Evolutionary conservation across 1,140 invertebrate genomes (phyloP).

Genomic region (Gerris buenoi): DNA sequence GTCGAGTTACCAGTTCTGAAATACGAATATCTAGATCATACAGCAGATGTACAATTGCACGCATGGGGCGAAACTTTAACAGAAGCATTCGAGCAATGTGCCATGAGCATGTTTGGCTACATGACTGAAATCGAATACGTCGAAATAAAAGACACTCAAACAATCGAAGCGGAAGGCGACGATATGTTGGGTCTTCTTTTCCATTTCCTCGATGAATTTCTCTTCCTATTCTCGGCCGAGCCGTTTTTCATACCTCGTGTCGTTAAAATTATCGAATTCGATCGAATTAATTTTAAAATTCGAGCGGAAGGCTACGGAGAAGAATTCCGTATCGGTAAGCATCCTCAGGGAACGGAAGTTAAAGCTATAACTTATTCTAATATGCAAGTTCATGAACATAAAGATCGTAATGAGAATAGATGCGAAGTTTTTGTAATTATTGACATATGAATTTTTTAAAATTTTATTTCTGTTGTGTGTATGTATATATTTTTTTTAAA

Average conservation of each 20-base stretch:
- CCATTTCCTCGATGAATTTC: constrained; percentile 86
- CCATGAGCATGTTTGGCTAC: constrained; percentile 89
- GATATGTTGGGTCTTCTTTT: constrained; percentile 75
- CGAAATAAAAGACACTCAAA: constrained; percentile 56
- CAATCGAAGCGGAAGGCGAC: constrained; percentile 62
- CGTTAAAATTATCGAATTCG: constrained; percentile 51
- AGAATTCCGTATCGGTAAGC: constrained; percentile 79
- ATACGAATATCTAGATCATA: too few relatives aligned
- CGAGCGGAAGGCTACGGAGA: constrained; percentile 82
- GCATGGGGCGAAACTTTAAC: constrained; percentile 75
- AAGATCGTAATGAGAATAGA: constrained; percentile 42
- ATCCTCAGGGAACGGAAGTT: constrained; percentile 93
- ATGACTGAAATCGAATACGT: constrained; percentile 87
- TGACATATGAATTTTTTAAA: constrained; percentile 95
- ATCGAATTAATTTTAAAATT: constrained; percentile 67
- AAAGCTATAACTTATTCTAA: constrained; percentile 99
- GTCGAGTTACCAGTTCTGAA: too few relatives aligned
- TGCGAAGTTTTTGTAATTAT: constrained; percentile 94
- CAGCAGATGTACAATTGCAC: too few relatives aligned
- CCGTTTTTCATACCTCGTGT: constrained; percentile 60
- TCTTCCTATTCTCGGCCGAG: constrained; percentile 86
- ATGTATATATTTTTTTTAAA: too few relatives aligned
- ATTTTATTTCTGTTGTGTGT: too few relatives aligned
- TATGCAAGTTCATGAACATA: constrained; percentile 92
- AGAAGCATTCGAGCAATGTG: constrained; percentile 92